Percentiles rank a stretch among this genome's conserved stretches.
These are phyloP conservation scores for Pomatorhinus ruficollis DNA, from an alignment of 2,113 vertebrate species.

Conservation along the genomic window DNA sequence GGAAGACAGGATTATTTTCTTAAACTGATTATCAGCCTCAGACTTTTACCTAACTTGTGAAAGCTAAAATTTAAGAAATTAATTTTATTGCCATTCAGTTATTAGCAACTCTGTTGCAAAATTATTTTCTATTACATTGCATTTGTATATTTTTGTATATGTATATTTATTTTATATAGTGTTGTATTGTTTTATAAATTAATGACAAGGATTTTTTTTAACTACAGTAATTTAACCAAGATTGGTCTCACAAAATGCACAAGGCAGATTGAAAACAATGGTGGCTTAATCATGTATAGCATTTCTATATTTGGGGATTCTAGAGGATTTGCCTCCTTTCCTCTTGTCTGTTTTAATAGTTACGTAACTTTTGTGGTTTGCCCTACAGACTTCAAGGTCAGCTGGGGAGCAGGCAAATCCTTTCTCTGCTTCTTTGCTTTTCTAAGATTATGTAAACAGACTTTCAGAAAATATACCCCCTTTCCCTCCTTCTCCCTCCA, in stretches of 20 bases:
- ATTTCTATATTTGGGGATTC: constrained; percentile 21
- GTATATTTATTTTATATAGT: not conserved
- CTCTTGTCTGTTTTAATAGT: constrained; percentile 57
- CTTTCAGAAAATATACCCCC: not conserved
- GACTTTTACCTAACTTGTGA: not conserved
- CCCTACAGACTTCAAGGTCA: constrained; percentile 59
- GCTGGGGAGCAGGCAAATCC: not conserved
- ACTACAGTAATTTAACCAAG: not conserved
- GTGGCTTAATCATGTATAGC: not conserved
- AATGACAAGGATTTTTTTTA: not conserved
- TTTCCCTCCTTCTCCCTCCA: not conserved
- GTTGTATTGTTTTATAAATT: not conserved
- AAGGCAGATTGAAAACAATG: not conserved
- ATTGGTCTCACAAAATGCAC: not conserved
- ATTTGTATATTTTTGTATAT: not conserved
- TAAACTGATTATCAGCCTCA: not conserved
- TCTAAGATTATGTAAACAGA: constrained; percentile 44
- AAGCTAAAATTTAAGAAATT: not conserved
- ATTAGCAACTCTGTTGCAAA: not conserved
- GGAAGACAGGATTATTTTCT: not conserved
- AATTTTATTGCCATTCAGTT: not conserved
- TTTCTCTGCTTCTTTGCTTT: not conserved
- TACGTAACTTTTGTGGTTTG: constrained; percentile 56
- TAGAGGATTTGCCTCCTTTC: not conserved
- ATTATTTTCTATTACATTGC: not conserved